These are phyloP conservation scores for Caerostris darwini DNA, from an alignment of 1,140 invertebrate genomes.

Conservation along the genomic window DNA sequence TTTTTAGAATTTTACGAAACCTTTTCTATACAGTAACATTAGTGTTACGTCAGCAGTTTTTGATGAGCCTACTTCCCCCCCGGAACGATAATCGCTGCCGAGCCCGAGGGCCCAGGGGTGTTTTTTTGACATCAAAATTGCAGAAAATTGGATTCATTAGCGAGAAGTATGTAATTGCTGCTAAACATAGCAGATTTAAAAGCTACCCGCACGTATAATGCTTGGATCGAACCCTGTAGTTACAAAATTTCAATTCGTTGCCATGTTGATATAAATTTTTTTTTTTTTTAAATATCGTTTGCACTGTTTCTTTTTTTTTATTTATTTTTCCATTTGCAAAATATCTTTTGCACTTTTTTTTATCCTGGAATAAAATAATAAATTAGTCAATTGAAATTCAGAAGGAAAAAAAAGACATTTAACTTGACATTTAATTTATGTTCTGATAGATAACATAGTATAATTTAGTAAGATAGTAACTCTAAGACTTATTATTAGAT, in stretches of 20 bases:
- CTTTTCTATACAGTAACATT: background rate
- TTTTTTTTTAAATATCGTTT: background rate
- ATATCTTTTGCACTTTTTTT: too few species aligned
- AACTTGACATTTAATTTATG: too few species aligned
- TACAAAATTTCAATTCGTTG: background rate
- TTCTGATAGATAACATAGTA: too few species aligned
- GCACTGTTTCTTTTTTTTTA: background rate
- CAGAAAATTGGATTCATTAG: constrained; percentile 56
- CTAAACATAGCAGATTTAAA: background rate
- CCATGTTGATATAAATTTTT: background rate
- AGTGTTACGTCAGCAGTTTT: background rate
- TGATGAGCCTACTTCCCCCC: background rate
- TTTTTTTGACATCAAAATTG: constrained; percentile 38
- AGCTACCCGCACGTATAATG: background rate
- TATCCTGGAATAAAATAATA: too few species aligned
- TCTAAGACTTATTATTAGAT: too few species aligned
- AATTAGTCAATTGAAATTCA: too few species aligned
- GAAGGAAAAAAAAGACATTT: too few species aligned
- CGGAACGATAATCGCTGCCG: background rate
- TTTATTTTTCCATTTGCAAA: background rate
- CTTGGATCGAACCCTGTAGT: background rate
- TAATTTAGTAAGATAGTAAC: too few species aligned
- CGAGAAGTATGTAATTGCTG: constrained; percentile 32
- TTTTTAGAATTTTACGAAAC: background rate
- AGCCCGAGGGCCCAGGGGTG: background rate